Evolutionary conservation across 2,113 vertebrate genomes (phyloP), one percentile per base, ranked within the genome.

Genomic region (Menura novaehollandiae): DNA sequence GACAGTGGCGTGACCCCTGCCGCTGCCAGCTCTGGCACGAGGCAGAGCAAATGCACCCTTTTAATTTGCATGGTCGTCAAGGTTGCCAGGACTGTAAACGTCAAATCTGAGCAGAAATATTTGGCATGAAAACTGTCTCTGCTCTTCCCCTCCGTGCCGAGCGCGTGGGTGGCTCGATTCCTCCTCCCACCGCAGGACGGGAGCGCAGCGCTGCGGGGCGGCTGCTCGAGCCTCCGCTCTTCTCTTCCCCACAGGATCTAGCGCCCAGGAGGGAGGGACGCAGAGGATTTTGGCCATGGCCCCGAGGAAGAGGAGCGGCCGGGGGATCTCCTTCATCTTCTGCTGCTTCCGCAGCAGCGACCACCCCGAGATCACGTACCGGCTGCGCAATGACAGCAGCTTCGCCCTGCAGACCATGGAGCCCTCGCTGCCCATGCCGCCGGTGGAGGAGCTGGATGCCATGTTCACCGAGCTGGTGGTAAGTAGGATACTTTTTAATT

Each of bases 391-490:
- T 92, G 99, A 99, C 88, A 98, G 98, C 97, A 97, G 86, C 98
- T 99, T 99, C 6, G 99, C 99, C n/a, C 98, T 99, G 93, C 99
- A 99, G 98, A 97, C 98, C 88, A 99, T 99, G 99, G 99, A 99
- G 98, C 99, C 99, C 0, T 86, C 99, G 0, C 97, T 99, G 93
- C 99, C 99, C 59, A 99, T 99, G 98, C 99, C 99, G 0, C 98
- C 98, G 0, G 98, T 97, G 78, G 99, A 99, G 53, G 99, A 99
- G 94, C 98, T 99, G 98, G 99, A 99, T 2, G 95, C 96, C 97
- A 99, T 99, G 98, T 99, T 99, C 97, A 98, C 98, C 0, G 99
- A 99, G 97, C 97, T 99, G 89, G 99, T 99, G 99, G 99, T 99
- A 94, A 98, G 99, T 98, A 59, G 22, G 22, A 43, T 41, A 1